Conservation (phyloP, 1,140 invertebrate species). For the Sesamia nonagrioides region DNA sequence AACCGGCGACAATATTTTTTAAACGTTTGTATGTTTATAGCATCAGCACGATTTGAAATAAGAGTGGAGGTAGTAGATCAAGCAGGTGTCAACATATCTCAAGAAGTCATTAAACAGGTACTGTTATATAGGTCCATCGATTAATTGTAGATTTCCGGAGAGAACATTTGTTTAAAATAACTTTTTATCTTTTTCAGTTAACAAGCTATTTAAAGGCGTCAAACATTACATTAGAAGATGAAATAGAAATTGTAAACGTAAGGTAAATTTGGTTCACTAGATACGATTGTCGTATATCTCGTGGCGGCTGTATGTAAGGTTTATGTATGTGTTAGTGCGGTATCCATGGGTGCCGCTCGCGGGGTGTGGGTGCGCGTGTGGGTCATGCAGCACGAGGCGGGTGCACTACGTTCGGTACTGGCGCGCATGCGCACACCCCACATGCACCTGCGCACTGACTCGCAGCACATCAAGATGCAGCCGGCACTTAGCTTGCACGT, state of each 20-base stretch:
- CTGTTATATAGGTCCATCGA: conserved; percentile 1
- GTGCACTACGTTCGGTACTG: conserved; percentile 70
- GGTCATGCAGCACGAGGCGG: conserved; percentile 72
- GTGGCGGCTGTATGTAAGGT: background rate
- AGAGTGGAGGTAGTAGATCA: conserved; percentile 78
- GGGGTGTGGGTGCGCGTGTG: conserved; percentile 76
- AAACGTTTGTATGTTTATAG: conserved; percentile 76
- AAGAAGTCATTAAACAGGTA: conserved; percentile 80
- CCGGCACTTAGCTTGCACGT: conserved; percentile 65
- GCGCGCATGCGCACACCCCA: conserved; percentile 67
- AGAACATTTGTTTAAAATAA: too few relatives aligned
- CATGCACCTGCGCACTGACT: conserved; percentile 53
- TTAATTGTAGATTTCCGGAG: too few relatives aligned
- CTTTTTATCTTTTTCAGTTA: too few relatives aligned
- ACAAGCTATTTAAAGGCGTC: conserved; percentile 89
- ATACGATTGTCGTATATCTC: too few relatives aligned
- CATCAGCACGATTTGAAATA: conserved; percentile 75
- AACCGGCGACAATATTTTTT: too few relatives aligned
- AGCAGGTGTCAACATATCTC: conserved; percentile 72
- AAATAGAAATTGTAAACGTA: conserved; percentile 90
- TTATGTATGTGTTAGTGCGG: conserved; percentile 55
- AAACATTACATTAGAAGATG: conserved; percentile 90
- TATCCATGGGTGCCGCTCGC: conserved; percentile 64
- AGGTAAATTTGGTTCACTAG: conserved; percentile 85
- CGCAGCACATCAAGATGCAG: conserved; percentile 73